A percentile compares a stretch with the other conserved stretches of the same genome.
phyloP scores from a whole-genome alignment of 2,797 vertebrate genomes.

The Rhodeus uyekii region DNA sequence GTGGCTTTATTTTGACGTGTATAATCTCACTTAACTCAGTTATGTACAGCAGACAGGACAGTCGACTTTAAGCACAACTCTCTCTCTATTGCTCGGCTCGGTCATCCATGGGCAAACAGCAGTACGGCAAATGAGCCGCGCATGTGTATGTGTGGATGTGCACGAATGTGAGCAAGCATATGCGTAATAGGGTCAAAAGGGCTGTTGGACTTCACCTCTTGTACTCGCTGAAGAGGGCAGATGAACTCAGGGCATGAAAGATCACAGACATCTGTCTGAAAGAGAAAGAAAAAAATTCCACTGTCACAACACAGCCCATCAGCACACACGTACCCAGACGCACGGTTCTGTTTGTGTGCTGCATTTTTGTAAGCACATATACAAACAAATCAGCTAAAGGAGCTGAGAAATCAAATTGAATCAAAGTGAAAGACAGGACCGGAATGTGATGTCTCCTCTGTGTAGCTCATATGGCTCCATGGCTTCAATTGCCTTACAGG shows the following conservation, averaged over 20 bases:
- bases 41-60: background rate
- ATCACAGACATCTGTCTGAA: slow-evolving; percentile 47
- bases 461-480: background rate
- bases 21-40: background rate
- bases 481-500: background rate
- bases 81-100: slow-evolving; percentile 2
- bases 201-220: slow-evolving; percentile 44
- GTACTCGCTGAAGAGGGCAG: slow-evolving; percentile 35
- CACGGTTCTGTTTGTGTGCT: background rate
- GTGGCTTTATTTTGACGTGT: slow-evolving; percentile 30
- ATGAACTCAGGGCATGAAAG: slow-evolving; percentile 19
- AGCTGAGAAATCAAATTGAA: background rate
- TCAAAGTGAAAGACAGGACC: background rate
- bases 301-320: slow-evolving; percentile 45
- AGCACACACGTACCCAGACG: background rate
- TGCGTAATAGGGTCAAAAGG: slow-evolving; percentile 26
- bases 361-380: background rate
- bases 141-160: slow-evolving; percentile 41
- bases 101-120: slow-evolving; percentile 41
- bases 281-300: slow-evolving; percentile 20
- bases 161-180: slow-evolving; percentile 26
- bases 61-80: background rate
- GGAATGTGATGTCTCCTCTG: background rate
- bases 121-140: slow-evolving; percentile 38
- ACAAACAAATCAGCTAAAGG: slow-evolving; percentile 7